A percentile compares a stretch with the other conserved stretches of the same genome.
phyloP scores from a whole-genome alignment of 2,113 vertebrate genomes.

The Nicator chloris region DNA sequence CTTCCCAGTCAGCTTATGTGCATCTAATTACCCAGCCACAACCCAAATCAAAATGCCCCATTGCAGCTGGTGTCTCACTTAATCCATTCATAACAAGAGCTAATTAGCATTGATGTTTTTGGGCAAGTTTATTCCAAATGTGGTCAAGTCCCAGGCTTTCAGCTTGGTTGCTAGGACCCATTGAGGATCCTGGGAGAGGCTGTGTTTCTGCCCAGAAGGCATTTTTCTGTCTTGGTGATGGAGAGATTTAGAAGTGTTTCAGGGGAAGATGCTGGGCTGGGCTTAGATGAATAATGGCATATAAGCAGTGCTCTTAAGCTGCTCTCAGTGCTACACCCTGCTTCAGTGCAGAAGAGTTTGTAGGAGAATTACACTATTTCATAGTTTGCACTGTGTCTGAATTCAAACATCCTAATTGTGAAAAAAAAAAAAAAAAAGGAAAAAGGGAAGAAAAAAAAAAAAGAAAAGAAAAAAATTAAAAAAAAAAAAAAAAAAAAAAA shows the following conservation, averaged over 20 bases:
- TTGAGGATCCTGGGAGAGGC: not conserved
- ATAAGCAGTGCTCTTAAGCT: not conserved
- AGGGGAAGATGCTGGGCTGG: not conserved
- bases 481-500: fast-evolving
- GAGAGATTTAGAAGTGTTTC: not conserved
- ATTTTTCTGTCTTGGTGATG: not conserved
- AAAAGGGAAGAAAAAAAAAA: not conserved
- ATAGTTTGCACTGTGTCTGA: not conserved
- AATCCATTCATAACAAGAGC: conserved; percentile 69
- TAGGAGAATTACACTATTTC: not conserved
- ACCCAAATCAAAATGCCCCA: conserved; percentile 63
- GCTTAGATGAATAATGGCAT: not conserved
- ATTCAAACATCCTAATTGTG: not conserved
- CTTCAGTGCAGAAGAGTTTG: not conserved
- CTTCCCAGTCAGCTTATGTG: conserved; percentile 40
- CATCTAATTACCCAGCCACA: conserved; percentile 63
- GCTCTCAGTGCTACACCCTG: not conserved
- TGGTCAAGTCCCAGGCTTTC: conserved; percentile 30
- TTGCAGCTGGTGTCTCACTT: conserved; percentile 71
- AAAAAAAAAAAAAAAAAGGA: too few species aligned
- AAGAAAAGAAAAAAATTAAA: too few species aligned
- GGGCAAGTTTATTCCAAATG: conserved; percentile 61
- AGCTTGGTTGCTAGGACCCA: conserved; percentile 32
- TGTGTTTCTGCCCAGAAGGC: conserved; percentile 15
- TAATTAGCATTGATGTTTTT: conserved; percentile 69